Conservation (phyloP, 2,113 vertebrate species). For the Zeus faber region DNA sequence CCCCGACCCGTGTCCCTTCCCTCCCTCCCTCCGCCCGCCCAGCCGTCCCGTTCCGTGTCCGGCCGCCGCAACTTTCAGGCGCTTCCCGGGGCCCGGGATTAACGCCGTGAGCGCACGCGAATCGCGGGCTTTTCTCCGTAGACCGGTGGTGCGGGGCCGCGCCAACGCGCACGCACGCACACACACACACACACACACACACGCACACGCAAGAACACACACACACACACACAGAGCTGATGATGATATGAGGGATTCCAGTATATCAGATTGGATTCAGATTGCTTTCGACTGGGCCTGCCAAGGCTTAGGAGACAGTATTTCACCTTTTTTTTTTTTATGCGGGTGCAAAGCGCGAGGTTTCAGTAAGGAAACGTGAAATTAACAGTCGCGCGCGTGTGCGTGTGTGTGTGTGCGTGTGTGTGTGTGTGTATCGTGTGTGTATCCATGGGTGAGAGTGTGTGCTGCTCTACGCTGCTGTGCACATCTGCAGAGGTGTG, state of each 20-base stretch:
- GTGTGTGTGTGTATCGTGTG: background rate
- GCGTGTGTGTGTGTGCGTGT: background rate
- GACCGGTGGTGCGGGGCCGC: too few relatives aligned
- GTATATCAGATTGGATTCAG: slow-evolving; percentile 32
- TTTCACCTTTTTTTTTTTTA: slow-evolving; percentile 10
- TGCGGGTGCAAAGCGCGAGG: too few relatives aligned
- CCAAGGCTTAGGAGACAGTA: slow-evolving; percentile 22
- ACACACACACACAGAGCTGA: too few relatives aligned
- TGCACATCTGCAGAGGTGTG: background rate
- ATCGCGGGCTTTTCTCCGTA: slow-evolving; percentile 38
- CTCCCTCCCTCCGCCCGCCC: slow-evolving; percentile 3
- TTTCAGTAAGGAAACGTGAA: too few relatives aligned
- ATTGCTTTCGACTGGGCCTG: slow-evolving; percentile 42
- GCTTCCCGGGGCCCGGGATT: slow-evolving; percentile 49
- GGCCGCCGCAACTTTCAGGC: slow-evolving; percentile 25
- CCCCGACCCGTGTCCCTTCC: too few relatives aligned
- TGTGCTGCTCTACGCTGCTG: too few relatives aligned
- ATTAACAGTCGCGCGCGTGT: background rate
- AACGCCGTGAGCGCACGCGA: slow-evolving; percentile 34
- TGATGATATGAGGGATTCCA: slow-evolving; percentile 35
- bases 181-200: too few relatives aligned
- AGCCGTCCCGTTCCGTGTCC: background rate
- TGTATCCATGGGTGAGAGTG: background rate
- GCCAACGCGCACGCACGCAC: too few relatives aligned
- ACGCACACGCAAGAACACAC: too few relatives aligned